Conservation (phyloP, 2,888 invertebrate species). For the Hoplodrina blanda region DNA sequence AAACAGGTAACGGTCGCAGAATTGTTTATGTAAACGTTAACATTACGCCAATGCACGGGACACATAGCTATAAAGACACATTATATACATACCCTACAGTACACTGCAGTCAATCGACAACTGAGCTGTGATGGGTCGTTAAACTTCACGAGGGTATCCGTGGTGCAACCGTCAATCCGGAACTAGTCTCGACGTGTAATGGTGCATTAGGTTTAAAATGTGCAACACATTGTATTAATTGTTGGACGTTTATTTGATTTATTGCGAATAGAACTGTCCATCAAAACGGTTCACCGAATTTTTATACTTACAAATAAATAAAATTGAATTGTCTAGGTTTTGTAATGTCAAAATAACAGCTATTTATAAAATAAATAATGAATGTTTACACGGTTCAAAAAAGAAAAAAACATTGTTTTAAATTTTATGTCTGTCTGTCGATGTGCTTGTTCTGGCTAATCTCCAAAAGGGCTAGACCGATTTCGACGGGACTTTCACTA, state of each 20-base stretch:
- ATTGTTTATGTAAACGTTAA: constrained; percentile 23
- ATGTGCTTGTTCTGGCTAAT: too few species aligned
- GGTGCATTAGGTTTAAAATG: constrained; percentile 54
- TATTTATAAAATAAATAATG: too few species aligned
- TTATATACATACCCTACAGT: constrained; percentile 25
- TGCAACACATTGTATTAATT: constrained; percentile 38
- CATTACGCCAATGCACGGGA: constrained; percentile 35
- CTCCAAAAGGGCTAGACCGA: too few species aligned
- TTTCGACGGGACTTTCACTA: too few species aligned
- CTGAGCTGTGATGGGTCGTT: constrained; percentile 67
- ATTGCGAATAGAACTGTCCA: constrained; percentile 13
- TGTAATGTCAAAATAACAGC: too few species aligned
- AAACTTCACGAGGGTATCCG: constrained; percentile 70
- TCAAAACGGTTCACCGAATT: not conserved
- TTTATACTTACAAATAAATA: too few species aligned
- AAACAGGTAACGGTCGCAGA: constrained; percentile 8
- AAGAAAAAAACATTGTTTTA: too few species aligned
- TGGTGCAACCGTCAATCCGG: constrained; percentile 51
- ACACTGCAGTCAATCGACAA: constrained; percentile 66
- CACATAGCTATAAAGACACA: constrained; percentile 35
- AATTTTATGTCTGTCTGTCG: too few species aligned
- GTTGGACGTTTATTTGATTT: constrained; percentile 8
- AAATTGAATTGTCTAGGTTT: too few species aligned
- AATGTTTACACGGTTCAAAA: too few species aligned
- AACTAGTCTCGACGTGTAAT: constrained; percentile 47